These are phyloP conservation scores for Brachyalestes nurse DNA, from an alignment of 2,797 vertebrate genomes.

Conservation along the genomic window DNA sequence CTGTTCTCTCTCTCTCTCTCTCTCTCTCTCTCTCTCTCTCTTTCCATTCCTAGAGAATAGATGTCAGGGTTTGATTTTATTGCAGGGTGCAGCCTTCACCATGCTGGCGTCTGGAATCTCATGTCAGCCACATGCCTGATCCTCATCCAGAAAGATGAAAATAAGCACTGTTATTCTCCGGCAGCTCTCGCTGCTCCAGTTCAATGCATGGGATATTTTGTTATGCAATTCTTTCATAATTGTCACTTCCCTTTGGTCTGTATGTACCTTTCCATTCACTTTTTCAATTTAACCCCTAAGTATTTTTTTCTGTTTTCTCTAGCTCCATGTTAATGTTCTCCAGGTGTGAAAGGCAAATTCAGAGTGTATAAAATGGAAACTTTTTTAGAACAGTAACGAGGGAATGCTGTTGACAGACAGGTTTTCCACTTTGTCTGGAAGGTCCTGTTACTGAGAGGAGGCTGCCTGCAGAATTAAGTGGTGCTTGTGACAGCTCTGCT, in stretches of 20 bases:
- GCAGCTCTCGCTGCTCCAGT: constrained; percentile 33
- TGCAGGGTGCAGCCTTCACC: constrained; percentile 61
- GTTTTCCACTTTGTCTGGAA: constrained; percentile 45
- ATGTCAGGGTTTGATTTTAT: constrained; percentile 55
- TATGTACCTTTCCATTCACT: background rate
- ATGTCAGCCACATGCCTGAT: constrained; percentile 67
- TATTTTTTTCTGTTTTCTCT: constrained; percentile 6
- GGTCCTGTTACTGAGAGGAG: constrained; percentile 31
- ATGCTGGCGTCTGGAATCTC: constrained; percentile 55
- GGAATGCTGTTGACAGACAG: constrained; percentile 36
- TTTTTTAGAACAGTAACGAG: constrained; percentile 24
- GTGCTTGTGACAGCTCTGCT: constrained; percentile 60
- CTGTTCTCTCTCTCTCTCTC: constrained; percentile 26
- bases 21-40: background rate
- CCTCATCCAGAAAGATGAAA: constrained; percentile 62
- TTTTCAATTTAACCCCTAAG: constrained; percentile 1
- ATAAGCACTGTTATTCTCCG: constrained; percentile 56
- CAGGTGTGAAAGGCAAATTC: constrained; percentile 27
- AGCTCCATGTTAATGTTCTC: constrained; percentile 35
- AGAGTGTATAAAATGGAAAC: constrained; percentile 15
- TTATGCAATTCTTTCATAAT: constrained; percentile 53
- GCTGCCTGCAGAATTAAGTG: constrained; percentile 30
- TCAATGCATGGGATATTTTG: constrained; percentile 56
- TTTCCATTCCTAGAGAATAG: constrained; percentile 49
- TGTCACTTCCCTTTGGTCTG: constrained; percentile 3